A percentile compares a stretch with the other conserved stretches of the same genome.
Evolutionary conservation across 1,140 invertebrate species (phyloP).

Genomic region (Ericerus pela): DNA sequence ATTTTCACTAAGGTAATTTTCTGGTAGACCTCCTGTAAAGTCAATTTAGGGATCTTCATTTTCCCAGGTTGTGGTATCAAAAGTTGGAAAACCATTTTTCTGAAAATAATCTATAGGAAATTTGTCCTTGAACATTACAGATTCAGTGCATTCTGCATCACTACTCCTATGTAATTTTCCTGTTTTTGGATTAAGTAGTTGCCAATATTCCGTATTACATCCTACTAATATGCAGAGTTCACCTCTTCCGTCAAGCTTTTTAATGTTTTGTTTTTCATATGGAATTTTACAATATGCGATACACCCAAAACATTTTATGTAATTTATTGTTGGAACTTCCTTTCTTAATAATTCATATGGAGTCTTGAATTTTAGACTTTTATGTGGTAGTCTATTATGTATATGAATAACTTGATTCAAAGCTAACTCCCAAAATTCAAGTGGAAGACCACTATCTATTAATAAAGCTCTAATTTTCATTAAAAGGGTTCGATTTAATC

Average conservation of each 20-base stretch:
- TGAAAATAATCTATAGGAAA: too few relatives aligned
- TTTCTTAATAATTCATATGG: background rate
- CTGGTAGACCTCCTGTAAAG: too few relatives aligned
- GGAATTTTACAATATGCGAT: background rate
- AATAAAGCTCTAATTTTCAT: slow-evolving; percentile 12
- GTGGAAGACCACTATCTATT: slow-evolving; percentile 4
- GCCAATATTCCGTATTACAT: too few relatives aligned
- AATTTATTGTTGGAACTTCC: background rate
- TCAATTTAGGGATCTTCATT: too few relatives aligned
- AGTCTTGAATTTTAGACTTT: background rate
- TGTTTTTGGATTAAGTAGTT: too few relatives aligned
- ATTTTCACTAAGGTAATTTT: too few relatives aligned
- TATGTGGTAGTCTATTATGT: background rate
- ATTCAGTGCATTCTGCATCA: too few relatives aligned
- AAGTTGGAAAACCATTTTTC: too few relatives aligned
- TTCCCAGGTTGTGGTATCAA: too few relatives aligned
- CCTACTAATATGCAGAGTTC: too few relatives aligned
- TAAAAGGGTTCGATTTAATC: slow-evolving; percentile 23
- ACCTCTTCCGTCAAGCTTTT: background rate
- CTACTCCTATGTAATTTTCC: too few relatives aligned
- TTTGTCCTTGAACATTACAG: too few relatives aligned
- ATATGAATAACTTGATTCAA: slow-evolving; percentile 3
- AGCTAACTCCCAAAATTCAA: slow-evolving; percentile 16
- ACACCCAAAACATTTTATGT: background rate
- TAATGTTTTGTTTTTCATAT: background rate